phyloP scores from a whole-genome alignment of 2,113 vertebrate species.

The Eupsittula cactorum region DNA sequence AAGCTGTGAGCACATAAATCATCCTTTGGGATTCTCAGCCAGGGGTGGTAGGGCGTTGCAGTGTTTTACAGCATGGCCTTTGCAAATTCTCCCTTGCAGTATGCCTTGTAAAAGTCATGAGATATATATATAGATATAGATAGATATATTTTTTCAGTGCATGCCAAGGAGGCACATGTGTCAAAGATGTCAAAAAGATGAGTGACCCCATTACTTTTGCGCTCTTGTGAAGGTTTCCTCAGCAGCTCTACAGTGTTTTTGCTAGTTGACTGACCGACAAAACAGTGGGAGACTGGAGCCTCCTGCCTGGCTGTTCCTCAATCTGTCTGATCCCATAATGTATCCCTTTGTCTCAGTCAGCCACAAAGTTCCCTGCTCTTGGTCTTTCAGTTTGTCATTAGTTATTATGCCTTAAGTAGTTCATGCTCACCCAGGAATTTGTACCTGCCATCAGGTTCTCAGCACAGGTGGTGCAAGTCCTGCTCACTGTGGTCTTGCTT shows the following conservation, averaged over 20 bases:
- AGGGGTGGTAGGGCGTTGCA: neutral
- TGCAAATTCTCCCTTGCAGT: neutral
- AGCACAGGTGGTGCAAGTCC: neutral
- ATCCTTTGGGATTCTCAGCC: neutral
- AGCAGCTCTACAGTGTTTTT: neutral
- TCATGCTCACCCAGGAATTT: neutral
- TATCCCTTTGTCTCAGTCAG: neutral
- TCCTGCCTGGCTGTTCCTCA: neutral
- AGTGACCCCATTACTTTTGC: neutral
- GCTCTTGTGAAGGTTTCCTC: neutral
- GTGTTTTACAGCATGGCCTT: neutral
- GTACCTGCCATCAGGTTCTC: neutral
- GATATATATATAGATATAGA: neutral
- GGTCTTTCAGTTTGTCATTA: neutral
- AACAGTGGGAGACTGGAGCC: neutral
- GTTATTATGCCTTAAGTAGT: neutral
- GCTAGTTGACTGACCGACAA: neutral
- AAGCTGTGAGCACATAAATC: neutral
- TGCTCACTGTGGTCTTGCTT: neutral
- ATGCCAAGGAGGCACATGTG: fast-evolving
- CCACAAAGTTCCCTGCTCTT: neutral
- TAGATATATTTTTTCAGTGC: neutral
- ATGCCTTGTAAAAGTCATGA: neutral
- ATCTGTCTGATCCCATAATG: neutral
- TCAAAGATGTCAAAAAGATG: neutral